Evolutionary conservation across 2,797 vertebrate species (phyloP), one percentile per base, ranked within the genome.

Genomic region (Bradypodion pumilum): DNA sequence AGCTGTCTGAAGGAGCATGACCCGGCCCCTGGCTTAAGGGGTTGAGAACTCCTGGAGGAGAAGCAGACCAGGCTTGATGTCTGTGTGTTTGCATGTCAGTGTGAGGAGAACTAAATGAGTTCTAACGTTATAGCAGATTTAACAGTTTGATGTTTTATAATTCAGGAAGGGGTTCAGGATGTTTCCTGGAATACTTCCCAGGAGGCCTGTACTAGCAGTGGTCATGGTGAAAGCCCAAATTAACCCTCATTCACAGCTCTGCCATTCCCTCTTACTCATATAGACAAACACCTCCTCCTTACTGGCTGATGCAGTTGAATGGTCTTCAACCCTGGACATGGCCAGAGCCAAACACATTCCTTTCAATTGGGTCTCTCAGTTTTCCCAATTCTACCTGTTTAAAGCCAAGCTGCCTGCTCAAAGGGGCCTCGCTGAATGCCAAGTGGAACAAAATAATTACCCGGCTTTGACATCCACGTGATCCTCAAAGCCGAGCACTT

Each of bases 391-490:
- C 44, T 81, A 8, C 32, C 73, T 70, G 25, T 60, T n/a, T 9
- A n/a, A 69, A 69, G 52, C 42, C 27, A 42, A 42, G 32, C 72
- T 69, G 72, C n/a, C 63, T 62, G 77, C 49, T 37, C 19, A 37
- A 46, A 76, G 69, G 44, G 72, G 3, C 9, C 6, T 10, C 29
- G 27, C 29, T 9, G 1, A 10, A 21, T 69, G 49, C 62, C 75
- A 75, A 83, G 40, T 75, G 32, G 49, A 46, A 78, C 70, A 83
- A 49, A 52, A 79, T 79, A 82, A 69, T 37, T 79, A 52, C 69
- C 69, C 42, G 23, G 62, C 29, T 73, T 49, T 69, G 60, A 23
- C 32, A 44, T 29, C 52, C 76, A 62, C 12, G 69, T 59, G 63
- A 69, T 74, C 23, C 25, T 60, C 74, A 73, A n/a, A 60, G 40